Evolutionary conservation across 2,888 invertebrate genomes (phyloP).

Genomic region (Noctua comes): DNA sequence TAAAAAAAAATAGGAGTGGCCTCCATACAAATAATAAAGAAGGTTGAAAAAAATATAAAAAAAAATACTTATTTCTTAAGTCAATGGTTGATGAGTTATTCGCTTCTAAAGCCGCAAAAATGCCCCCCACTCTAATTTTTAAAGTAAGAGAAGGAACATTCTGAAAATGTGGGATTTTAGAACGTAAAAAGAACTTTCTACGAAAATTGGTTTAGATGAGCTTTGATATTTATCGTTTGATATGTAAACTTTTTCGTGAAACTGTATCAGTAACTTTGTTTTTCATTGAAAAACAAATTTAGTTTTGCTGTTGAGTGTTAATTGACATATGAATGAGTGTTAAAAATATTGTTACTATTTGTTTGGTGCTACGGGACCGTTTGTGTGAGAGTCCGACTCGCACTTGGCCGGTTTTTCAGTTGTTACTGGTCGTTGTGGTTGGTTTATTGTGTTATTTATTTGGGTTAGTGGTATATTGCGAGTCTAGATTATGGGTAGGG

Average conservation of each 20-base stretch:
- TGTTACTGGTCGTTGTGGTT: slow-evolving; percentile 22
- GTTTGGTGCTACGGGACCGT: background rate
- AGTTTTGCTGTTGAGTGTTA: background rate
- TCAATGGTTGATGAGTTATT: background rate
- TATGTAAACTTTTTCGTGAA: no score
- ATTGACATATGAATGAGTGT: background rate
- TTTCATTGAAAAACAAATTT: background rate
- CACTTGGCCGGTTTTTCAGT: background rate
- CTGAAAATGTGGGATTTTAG: background rate
- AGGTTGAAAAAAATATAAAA: no score
- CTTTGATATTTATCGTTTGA: background rate
- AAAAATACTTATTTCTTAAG: no score
- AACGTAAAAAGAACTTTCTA: background rate
- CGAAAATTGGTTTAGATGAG: background rate
- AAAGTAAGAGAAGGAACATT: background rate
- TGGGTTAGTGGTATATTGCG: background rate
- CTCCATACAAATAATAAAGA: no score
- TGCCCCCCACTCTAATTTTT: background rate
- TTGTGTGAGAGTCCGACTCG: background rate
- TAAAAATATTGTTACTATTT: background rate
- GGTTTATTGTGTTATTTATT: slow-evolving; percentile 18
- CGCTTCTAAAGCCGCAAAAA: background rate
- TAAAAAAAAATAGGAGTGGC: background rate
- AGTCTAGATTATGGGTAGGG: background rate
- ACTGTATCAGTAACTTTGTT: background rate